phyloP scores from a whole-genome alignment of 2,888 invertebrate species.

The Coleophora flavipennella region DNA sequence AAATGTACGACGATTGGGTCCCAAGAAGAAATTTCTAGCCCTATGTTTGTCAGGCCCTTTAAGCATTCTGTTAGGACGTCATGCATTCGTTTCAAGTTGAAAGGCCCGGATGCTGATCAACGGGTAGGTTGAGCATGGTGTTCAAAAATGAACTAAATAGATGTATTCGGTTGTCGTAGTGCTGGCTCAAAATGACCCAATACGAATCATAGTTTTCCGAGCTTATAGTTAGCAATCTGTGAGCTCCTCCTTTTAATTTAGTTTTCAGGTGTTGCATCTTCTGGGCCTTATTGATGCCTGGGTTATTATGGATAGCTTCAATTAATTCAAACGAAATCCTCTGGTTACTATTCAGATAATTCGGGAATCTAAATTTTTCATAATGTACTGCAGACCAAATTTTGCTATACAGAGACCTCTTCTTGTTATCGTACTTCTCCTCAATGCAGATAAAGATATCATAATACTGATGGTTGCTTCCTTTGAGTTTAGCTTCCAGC shows the following conservation, averaged over 20 bases:
- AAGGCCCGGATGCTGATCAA: constrained; percentile 7
- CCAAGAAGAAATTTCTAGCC: constrained; percentile 14
- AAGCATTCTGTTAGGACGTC: constrained; percentile 12
- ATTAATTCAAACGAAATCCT: constrained; percentile 11
- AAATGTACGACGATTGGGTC: constrained; percentile 5
- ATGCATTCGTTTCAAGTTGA: constrained; percentile 9
- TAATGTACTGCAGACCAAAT: neutral
- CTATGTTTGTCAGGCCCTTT: constrained; percentile 11
- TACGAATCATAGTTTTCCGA: constrained; percentile 15
- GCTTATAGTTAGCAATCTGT: constrained; percentile 14
- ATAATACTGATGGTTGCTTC: too few relatives aligned
- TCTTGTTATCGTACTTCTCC: too few relatives aligned
- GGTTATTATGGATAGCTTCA: constrained; percentile 11
- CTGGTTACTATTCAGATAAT: constrained; percentile 7
- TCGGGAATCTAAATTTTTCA: constrained; percentile 5
- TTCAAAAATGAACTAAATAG: constrained; percentile 1
- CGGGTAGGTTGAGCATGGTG: constrained; percentile 6
- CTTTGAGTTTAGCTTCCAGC: too few relatives aligned
- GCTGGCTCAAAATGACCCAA: constrained; percentile 13
- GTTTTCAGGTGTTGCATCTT: constrained; percentile 19
- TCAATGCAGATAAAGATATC: too few relatives aligned
- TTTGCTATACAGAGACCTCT: too few relatives aligned
- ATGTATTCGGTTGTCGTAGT: constrained; percentile 11
- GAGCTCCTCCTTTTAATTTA: constrained; percentile 17
- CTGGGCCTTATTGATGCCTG: too few relatives aligned